Conservation (phyloP, 2,888 invertebrate genomes). For the Nemotelus pantherinus region DNA sequence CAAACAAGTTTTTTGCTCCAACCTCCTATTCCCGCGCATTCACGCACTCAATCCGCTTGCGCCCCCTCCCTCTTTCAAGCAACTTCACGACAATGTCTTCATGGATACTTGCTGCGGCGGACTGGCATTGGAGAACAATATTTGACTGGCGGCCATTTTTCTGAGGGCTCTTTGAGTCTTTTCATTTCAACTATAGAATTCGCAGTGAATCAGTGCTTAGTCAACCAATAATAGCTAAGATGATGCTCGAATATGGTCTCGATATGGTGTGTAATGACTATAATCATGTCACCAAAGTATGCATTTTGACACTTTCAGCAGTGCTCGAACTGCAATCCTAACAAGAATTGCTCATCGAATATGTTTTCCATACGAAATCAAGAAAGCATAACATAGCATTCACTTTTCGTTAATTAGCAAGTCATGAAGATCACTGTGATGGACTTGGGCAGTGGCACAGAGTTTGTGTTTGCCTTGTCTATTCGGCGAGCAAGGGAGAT, state of each 20-base stretch:
- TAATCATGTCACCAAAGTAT: slow-evolving; percentile 13
- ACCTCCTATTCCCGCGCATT: slow-evolving; percentile 34
- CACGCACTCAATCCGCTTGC: slow-evolving; percentile 39
- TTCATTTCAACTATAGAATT: background rate
- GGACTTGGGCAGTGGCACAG: background rate
- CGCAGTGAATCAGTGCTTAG: background rate
- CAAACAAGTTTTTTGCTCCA: slow-evolving; percentile 6
- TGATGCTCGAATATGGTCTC: background rate
- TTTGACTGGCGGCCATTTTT: slow-evolving; percentile 30
- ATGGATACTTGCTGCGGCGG: background rate
- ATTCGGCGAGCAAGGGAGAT: slow-evolving; percentile 3
- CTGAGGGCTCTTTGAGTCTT: background rate
- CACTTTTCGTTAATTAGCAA: slow-evolving; percentile 37
- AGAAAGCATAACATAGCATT: slow-evolving; percentile 22
- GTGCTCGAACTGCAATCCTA: background rate
- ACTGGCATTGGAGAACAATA: slow-evolving; percentile 22
- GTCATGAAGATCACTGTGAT: slow-evolving; percentile 13
- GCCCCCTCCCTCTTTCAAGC: background rate
- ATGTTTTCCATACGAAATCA: background rate
- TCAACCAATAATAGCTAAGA: background rate
- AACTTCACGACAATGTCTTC: background rate
- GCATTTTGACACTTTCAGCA: slow-evolving; percentile 24
- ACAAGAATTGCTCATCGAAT: slow-evolving; percentile 1
- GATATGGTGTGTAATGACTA: background rate
- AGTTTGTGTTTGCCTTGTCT: background rate